phyloP scores from a whole-genome alignment of 2,113 vertebrate genomes.

The Sinosuthora webbiana region DNA sequence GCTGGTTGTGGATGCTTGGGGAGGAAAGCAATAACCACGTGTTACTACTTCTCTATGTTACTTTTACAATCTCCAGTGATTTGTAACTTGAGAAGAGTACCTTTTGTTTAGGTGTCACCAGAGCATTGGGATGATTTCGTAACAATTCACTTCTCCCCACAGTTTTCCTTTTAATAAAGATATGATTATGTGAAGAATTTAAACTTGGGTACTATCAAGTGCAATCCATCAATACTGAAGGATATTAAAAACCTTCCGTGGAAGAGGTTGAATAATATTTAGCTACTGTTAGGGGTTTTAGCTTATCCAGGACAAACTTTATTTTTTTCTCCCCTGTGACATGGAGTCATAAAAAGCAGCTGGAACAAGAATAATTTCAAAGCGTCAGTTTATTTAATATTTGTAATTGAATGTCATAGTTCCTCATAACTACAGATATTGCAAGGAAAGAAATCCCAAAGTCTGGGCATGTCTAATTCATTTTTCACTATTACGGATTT shows the following conservation, averaged over 20 bases:
- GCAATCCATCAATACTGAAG: neutral
- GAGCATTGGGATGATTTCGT: neutral
- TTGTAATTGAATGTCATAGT: slow-evolving; percentile 53
- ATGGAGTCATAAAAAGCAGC: slow-evolving; percentile 4
- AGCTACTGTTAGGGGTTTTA: neutral
- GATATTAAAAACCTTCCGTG: neutral
- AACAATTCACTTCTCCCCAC: neutral
- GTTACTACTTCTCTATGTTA: neutral
- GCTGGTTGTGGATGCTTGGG: neutral
- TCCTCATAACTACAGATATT: slow-evolving; percentile 2
- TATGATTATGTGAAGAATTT: neutral
- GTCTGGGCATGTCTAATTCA: slow-evolving; percentile 44
- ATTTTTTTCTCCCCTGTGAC: neutral
- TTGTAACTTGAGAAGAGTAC: neutral
- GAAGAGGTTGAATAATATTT: neutral
- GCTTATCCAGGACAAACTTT: slow-evolving; percentile 11
- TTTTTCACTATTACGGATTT: slow-evolving; percentile 15
- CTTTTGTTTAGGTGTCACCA: neutral
- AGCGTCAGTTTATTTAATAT: slow-evolving; percentile 31
- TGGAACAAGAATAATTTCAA: neutral
- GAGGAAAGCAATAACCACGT: neutral
- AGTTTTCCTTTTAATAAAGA: neutral
- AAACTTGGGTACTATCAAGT: neutral
- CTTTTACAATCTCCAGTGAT: neutral
- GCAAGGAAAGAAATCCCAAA: slow-evolving; percentile 13